Base-by-base conservation (phyloP, 2,113 vertebrate genomes). In the Callipepla californica region DNA sequence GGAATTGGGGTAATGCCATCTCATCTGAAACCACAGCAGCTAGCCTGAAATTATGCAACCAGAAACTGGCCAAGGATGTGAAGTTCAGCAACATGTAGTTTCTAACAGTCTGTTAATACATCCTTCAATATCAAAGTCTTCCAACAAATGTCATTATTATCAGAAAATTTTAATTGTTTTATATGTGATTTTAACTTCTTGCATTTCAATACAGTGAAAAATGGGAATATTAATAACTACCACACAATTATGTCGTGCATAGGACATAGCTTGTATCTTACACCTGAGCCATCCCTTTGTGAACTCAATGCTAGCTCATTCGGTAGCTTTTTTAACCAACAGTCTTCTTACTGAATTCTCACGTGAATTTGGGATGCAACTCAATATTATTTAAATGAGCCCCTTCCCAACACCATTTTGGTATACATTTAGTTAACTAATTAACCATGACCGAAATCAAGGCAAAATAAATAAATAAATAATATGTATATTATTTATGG, bases 191-290 rank as follows among this genome's bases (percentile, higher is more conserved):
- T 89, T 63, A 93, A 85, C 11, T 89, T 85, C 18, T 47, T 79
- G 26, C 30, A 80, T 92, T 96, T 90, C 76, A 90, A 34, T 70
- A 80, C 15, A 67, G 15, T 44, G 26, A 72, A 75, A 91, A 88
- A 38, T 9, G 42, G 59, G 79, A 75, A 62, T 53, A 82, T 47
- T 87, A 78, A 89, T 26, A 72, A 77, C 69, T 89, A 40, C 57
- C 69, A 47, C 34, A 83, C 36, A 80, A 72, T 26, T 47, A n/a
- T 55, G 47, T 45, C 51, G 19, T 61, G 13, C 34, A 42, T 26
- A 53, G 34, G n/a, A 91, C 59, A 74, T 53, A 67, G 58, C 38
- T 80, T 93, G 93, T 92, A 65, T 89, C 55, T 77, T 73, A 70
- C 38, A 4, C 82, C 42, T 89, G 81, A 80, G 34, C 80, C 34